phyloP scores from a whole-genome alignment of 37 sponge, comb jelly and placozoan genomes.

The Tethya wilhelma region DNA sequence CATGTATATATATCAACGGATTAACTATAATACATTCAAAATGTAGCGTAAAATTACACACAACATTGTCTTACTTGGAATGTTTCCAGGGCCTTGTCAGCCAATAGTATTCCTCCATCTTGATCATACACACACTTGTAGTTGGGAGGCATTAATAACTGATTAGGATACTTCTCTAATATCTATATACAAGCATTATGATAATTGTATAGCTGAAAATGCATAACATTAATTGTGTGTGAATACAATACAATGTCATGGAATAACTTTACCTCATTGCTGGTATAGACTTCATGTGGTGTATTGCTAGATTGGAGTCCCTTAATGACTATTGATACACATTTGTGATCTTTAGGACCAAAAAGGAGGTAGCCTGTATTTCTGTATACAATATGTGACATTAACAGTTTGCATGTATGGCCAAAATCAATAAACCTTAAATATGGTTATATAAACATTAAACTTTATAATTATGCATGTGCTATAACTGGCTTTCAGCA shows the following conservation, averaged over 20 bases:
- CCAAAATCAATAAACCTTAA: no score
- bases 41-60: no score
- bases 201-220: conserved; percentile 25
- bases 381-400: conserved; percentile 12
- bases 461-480: no score
- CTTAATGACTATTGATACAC: background rate
- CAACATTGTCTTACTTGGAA: conserved; percentile 63
- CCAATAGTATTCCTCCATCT: conserved; percentile 66
- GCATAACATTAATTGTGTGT: background rate
- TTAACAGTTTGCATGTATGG: background rate
- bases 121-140: conserved; percentile 68
- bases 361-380: conserved; percentile 58
- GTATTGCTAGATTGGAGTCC: conserved; percentile 7
- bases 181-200: no score
- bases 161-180: conserved; percentile 33
- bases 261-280: conserved; percentile 16
- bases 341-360: conserved; percentile 40
- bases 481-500: no score
- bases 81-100: conserved; percentile 50
- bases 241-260: no score
- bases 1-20: no score
- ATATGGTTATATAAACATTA: no score
- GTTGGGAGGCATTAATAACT: conserved; percentile 59
- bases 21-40: no score
- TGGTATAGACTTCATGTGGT: conserved; percentile 42